Conservation (phyloP, 2,797 vertebrate genomes). For the Nasua narica region DNA sequence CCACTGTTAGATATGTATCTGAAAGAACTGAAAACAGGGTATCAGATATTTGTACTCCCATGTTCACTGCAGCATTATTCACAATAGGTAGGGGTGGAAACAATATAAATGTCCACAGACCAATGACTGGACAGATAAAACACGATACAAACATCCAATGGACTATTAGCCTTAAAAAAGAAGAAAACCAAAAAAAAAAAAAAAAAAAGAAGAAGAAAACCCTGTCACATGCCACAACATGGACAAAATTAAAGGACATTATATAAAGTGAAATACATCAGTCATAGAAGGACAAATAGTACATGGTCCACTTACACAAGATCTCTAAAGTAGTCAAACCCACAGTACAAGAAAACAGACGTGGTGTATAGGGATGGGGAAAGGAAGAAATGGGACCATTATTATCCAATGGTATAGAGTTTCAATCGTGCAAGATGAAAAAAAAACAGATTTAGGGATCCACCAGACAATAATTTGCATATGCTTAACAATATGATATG, state of each 20-base stretch:
- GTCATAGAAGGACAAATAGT: not conserved
- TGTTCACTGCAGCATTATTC: not conserved
- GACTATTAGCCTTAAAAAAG: not conserved
- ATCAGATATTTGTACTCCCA: not conserved
- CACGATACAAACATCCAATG: not conserved
- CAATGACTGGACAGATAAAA: not conserved
- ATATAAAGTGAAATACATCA: not conserved
- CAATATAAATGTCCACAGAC: not conserved
- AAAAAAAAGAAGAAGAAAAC: not conserved
- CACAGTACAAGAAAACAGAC: not conserved
- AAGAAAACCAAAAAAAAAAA: not conserved
- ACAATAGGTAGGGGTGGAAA: not conserved
- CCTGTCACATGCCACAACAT: not conserved
- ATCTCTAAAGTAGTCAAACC: not conserved
- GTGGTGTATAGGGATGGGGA: not conserved
- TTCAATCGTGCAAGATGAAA: not conserved
- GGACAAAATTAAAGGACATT: not conserved
- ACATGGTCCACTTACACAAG: not conserved
- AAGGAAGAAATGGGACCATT: not conserved
- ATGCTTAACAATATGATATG: not conserved
- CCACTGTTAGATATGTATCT: not conserved
- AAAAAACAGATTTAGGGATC: not conserved
- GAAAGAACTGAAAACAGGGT: not conserved
- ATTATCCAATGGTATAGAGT: not conserved
- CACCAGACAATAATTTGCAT: not conserved